Evolutionary conservation across 2,113 vertebrate genomes (phyloP).

Genomic region (Scopus umbretta): DNA sequence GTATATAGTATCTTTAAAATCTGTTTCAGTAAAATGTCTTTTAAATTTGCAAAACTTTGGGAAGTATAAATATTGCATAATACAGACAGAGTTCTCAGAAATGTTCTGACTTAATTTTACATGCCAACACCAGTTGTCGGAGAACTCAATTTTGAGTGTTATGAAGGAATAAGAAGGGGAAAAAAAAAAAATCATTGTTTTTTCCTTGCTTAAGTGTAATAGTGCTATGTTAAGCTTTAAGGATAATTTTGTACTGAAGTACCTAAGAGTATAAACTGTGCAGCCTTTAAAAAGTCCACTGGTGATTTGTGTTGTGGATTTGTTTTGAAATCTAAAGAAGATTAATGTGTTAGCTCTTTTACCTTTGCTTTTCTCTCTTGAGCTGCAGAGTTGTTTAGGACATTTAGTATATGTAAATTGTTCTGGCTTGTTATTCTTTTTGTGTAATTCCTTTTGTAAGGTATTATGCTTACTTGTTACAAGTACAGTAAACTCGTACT

Average conservation of each 20-base stretch:
- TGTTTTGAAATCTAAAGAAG: neutral
- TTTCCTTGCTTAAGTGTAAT: neutral
- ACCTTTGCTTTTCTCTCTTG: neutral
- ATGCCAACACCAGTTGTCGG: neutral
- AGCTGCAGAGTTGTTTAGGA: neutral
- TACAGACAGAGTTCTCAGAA: neutral
- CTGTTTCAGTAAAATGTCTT: neutral
- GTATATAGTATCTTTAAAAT: neutral
- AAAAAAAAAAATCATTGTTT: neutral
- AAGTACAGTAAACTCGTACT: neutral
- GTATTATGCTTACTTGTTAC: neutral
- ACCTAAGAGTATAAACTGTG: neutral
- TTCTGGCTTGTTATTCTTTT: neutral
- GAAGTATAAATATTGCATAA: neutral
- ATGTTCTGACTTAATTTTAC: neutral
- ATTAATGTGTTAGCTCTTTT: neutral
- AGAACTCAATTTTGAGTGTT: neutral
- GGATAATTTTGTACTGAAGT: neutral
- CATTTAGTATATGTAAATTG: neutral
- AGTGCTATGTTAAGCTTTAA: neutral
- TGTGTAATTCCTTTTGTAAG: neutral
- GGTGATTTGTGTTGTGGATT: neutral
- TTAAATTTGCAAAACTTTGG: neutral
- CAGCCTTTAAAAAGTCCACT: neutral
- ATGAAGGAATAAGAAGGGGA: neutral